These are phyloP conservation scores for Siderastrea radians DNA, from an alignment of 92 coral and sea anemone genomes.

Conservation along the genomic window DNA sequence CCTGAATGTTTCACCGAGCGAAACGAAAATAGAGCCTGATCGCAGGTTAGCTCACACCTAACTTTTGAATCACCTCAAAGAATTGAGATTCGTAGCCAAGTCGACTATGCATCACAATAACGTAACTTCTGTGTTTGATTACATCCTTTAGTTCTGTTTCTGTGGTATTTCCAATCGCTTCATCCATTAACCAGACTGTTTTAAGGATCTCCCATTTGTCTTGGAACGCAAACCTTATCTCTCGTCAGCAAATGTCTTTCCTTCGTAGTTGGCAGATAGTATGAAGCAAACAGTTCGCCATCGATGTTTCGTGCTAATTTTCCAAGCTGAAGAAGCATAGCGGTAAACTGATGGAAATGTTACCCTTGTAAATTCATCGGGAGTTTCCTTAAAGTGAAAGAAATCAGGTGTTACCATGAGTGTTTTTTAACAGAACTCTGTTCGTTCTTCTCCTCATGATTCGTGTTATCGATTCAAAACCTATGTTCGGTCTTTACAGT, in stretches of 20 bases:
- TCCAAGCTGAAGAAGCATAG: slow-evolving; percentile 11
- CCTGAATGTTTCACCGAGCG: no score
- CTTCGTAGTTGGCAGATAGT: slow-evolving; percentile 54
- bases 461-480: no score
- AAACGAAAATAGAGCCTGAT: no score
- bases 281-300: slow-evolving; percentile 62
- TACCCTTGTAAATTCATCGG: slow-evolving; percentile 1
- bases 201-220: slow-evolving; percentile 44
- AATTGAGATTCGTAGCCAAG: not conserved
- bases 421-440: not conserved
- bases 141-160: not conserved
- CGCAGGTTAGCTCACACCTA: not conserved
- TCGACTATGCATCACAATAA: slow-evolving; percentile 43
- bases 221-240: slow-evolving; percentile 9
- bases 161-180: slow-evolving; percentile 13
- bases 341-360: slow-evolving; percentile 5
- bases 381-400: not conserved
- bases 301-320: slow-evolving; percentile 50
- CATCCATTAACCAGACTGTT: slow-evolving; percentile 29
- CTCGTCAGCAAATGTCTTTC: slow-evolving; percentile 32
- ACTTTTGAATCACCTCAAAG: not conserved
- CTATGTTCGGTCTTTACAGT: no score
- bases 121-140: slow-evolving; percentile 10
- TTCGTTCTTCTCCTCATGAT: no score
- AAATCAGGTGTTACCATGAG: not conserved